These are phyloP conservation scores for Carapus acus DNA, from an alignment of 2,797 vertebrate species.

Conservation along the genomic window DNA sequence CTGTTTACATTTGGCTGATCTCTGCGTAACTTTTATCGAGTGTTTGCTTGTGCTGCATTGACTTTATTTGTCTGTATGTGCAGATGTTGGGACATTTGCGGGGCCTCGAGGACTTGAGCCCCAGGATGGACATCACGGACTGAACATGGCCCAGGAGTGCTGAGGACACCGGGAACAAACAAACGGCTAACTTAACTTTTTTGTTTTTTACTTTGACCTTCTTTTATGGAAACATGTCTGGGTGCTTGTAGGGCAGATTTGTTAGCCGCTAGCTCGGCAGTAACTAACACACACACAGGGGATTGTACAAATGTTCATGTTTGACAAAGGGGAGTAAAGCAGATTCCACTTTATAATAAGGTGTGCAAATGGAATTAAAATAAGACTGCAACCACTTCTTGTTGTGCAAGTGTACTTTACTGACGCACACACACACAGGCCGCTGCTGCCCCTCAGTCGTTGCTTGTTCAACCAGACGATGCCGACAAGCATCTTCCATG, in stretches of 20 bases:
- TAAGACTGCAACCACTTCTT: constrained; percentile 21
- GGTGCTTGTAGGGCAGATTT: constrained; percentile 28
- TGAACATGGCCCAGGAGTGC: constrained; percentile 49
- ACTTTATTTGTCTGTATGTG: too few species aligned
- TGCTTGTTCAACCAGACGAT: too few species aligned
- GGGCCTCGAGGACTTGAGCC: constrained; percentile 27
- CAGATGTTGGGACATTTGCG: constrained; percentile 43
- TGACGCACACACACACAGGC: neutral
- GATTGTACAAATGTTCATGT: constrained; percentile 46
- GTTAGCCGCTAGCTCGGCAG: constrained; percentile 28
- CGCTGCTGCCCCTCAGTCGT: neutral
- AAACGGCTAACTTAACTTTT: constrained; percentile 38
- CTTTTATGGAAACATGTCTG: constrained; percentile 26
- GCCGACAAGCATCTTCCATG: too few species aligned
- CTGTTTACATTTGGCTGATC: too few species aligned
- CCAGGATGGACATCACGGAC: constrained; percentile 46
- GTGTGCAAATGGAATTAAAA: constrained; percentile 28
- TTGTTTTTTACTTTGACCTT: constrained; percentile 20
- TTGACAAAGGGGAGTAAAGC: constrained; percentile 35
- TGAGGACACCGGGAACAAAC: constrained; percentile 34
- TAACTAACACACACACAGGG: constrained; percentile 41
- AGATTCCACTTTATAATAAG: constrained; percentile 38
- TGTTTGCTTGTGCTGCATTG: too few species aligned
- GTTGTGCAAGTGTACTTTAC: neutral
- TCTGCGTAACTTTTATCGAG: too few species aligned